Percentiles rank a stretch among this genome's conserved stretches.
Conservation (phyloP, 2,888 invertebrate species). For the Coelinius sp. region DNA sequence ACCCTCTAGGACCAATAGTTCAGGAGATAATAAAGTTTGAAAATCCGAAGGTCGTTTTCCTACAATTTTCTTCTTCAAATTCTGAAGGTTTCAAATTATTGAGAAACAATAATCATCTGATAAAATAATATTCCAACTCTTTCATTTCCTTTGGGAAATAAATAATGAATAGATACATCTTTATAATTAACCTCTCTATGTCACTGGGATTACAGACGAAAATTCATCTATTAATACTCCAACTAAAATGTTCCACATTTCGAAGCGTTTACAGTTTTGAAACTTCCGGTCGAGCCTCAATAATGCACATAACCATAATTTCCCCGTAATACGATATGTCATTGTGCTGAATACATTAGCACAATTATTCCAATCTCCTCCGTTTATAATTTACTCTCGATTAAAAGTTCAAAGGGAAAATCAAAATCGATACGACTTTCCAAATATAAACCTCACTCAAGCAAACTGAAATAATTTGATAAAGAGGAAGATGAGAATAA, state of each 20-base stretch:
- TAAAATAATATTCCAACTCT: background rate
- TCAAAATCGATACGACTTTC: too few relatives aligned
- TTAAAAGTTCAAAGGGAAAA: too few relatives aligned
- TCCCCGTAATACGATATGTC: slow-evolving; percentile 41
- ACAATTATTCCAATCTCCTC: too few relatives aligned
- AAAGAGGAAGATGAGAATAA: background rate
- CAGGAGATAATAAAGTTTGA: too few relatives aligned
- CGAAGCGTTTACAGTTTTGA: background rate
- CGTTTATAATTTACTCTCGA: too few relatives aligned
- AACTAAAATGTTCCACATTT: background rate
- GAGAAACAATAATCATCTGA: background rate
- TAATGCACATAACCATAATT: slow-evolving; percentile 29
- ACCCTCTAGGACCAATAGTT: too few relatives aligned
- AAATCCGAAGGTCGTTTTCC: too few relatives aligned
- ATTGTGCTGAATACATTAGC: slow-evolving; percentile 43
- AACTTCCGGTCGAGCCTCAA: slow-evolving; percentile 33
- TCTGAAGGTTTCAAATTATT: background rate
- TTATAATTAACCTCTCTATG: slow-evolving; percentile 11
- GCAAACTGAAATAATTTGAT: background rate
- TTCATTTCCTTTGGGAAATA: background rate
- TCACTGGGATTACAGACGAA: background rate
- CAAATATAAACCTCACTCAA: background rate
- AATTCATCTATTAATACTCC: slow-evolving; percentile 20
- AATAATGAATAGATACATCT: background rate
- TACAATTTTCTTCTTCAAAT: too few relatives aligned